Base-by-base conservation (phyloP, 2,113 vertebrate genomes). In the Lipotes vexillifer region DNA sequence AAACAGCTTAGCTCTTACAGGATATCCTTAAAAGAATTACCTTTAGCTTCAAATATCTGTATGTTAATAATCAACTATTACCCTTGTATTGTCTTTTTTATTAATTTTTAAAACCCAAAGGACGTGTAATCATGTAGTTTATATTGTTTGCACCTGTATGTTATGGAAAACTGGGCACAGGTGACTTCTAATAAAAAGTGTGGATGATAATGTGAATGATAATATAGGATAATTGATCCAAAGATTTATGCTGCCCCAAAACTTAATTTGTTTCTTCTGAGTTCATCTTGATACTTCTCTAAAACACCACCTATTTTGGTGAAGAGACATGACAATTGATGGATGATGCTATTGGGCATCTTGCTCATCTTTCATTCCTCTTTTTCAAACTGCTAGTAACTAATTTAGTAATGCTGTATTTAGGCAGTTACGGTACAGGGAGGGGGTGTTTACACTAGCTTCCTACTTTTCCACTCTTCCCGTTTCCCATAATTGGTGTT, bases 61-160 rank as follows among this genome's bases (percentile, higher is more conserved):
- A 31, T 85, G 25, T 33, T 77, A 27, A 68, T 33, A 69, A 85
- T 20, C 8, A 90, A 17, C 38, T 46, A 72, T 66, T 63, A 33
- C 7, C 23, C 8, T 20, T 38, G 1, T 11, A 33, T 36, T 85
- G 5, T 20, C 0, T 27, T 88, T 68, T 69, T 33, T 91, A 68
- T n/a, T 90, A 18, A 89, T 66, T 41, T 78, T 90, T 92, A 86
- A 89, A 77, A 25, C 7, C 1, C 6, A 29, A 74, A 81, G 82
- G 41, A 33, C 41, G 63, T 6, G 3, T 33, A 27, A 27, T 36
- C 14, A 10, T 88, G 17, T 27, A 41, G 82, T 92, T 81, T 89
- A n/a, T 77, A 63, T 66, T 72, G 21, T 61, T 52, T 88, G 12
- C 7, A 18, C 52, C 29, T 29, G 3, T n/a, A 17, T 86, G 44